phyloP scores from a whole-genome alignment of 2,888 invertebrate genomes.

The Philereme transversata region DNA sequence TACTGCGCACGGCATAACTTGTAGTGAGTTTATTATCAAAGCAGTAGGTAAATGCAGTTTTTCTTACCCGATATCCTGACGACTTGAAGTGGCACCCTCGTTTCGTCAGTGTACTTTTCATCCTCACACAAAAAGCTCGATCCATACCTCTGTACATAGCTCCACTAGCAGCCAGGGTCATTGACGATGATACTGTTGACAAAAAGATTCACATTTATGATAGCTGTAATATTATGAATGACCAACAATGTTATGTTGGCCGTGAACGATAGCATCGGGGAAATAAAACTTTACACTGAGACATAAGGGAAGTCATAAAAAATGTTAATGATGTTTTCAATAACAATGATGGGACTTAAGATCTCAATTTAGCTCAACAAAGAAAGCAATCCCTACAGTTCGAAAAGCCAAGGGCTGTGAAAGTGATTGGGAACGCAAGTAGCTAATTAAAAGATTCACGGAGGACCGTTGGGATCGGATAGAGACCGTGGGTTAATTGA shows the following conservation, averaged over 20 bases:
- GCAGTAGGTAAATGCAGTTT: background rate
- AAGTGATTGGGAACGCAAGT: conserved; percentile 64
- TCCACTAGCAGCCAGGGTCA: conserved; percentile 89
- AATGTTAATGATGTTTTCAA: conserved; percentile 32
- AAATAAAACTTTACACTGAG: conserved; percentile 33
- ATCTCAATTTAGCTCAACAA: conserved; percentile 49
- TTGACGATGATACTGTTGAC: conserved; percentile 90
- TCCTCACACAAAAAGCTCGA: conserved; percentile 96
- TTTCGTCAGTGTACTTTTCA: conserved; percentile 99
- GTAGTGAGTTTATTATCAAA: background rate
- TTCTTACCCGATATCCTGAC: conserved; percentile 95
- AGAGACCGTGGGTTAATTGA: conserved; percentile 74
- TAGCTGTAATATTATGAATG: conserved; percentile 39
- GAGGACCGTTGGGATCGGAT: conserved; percentile 54
- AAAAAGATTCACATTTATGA: conserved; percentile 41
- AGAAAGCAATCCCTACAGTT: conserved; percentile 48
- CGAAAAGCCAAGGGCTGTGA: conserved; percentile 44
- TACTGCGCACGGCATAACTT: no score
- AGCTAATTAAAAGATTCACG: conserved; percentile 70
- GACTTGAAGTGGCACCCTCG: conserved; percentile 98
- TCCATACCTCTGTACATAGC: conserved; percentile 93
- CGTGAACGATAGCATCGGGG: conserved; percentile 35
- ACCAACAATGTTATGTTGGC: conserved; percentile 32
- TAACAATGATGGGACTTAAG: conserved; percentile 41
- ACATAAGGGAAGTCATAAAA: conserved; percentile 33